Evolutionary conservation across 2,113 vertebrate species (phyloP), one percentile per base, ranked within the genome.

Genomic region (Rhinichthys klamathensis): DNA sequence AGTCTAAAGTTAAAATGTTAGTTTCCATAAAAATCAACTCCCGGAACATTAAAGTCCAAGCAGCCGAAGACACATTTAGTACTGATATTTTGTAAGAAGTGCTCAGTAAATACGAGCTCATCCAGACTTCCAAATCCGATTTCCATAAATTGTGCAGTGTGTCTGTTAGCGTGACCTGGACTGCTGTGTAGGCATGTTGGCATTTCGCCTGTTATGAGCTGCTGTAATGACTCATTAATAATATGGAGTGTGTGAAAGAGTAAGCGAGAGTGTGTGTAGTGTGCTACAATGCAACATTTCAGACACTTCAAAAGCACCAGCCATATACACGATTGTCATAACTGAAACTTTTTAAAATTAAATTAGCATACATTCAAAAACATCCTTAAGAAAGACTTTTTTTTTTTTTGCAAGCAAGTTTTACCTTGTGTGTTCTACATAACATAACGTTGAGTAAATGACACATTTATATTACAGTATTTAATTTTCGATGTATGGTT

Each of bases 141-240:
- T 4, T 23, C 8, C 65, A 69, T 38, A 10, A 35, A 69, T 38
- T 41, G 67, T 70, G 67, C 35, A 12, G 35, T 1, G 18, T 10
- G 0, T 67, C 30, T 69, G 67, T 69, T 35, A 10, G 32, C 0
- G 67, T n/a, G 35, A n/a, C 4, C 67, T 35, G 44, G 44, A 44
- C 23, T 73, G 82, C 82, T 67, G 63, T 70, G 67, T 23, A n/a
- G 23, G 67, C 67, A 70, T 80, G 54, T 80, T 69, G 41, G 65
- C 54, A 16, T 46, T 21, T 54, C 11, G 25, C 67, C 27, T 44
- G 41, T 90, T 84, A 86, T 76, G 87, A 88, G 88, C 87, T 87
- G 44, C 91, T 76, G 9, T 89, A 91, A 91, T 85, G 86, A 86
- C 84, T 93, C 84, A 89, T 93, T 91, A 92, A 92, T 91, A 91